Evolutionary conservation across 2,888 invertebrate species (phyloP).

Genomic region (Timandra comae): DNA sequence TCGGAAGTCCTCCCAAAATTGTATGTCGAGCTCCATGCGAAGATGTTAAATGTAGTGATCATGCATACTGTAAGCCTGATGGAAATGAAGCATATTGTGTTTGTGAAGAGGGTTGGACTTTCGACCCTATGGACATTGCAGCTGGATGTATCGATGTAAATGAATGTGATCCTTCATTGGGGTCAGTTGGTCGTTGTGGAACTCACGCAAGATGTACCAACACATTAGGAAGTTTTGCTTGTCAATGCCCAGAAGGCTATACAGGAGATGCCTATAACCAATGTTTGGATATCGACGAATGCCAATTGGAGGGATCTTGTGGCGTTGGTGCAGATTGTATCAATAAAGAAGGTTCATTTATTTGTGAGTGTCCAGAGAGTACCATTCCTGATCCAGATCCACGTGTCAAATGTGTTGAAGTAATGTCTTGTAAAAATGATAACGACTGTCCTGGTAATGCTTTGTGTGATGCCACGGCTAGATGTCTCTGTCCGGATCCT

Average conservation of each 20-base stretch:
- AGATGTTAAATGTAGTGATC: constrained; percentile 91
- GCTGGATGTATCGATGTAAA: constrained; percentile 95
- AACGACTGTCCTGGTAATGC: constrained; percentile 93
- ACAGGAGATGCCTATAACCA: constrained; percentile 89
- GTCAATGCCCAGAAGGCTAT: constrained; percentile 89
- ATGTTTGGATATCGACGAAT: constrained; percentile 91
- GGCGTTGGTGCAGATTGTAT: constrained; percentile 88
- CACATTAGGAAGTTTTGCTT: constrained; percentile 85
- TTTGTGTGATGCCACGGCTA: constrained; percentile 84
- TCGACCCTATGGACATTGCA: constrained; percentile 90
- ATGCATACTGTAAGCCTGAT: constrained; percentile 92
- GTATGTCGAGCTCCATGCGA: constrained; percentile 94
- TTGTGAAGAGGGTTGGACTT: constrained; percentile 95
- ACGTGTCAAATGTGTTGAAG: constrained; percentile 86
- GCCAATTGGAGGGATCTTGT: constrained; percentile 82
- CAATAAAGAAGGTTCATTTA: constrained; percentile 86
- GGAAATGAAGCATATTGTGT: constrained; percentile 93
- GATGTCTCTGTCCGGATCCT: constrained; percentile 93
- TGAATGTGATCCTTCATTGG: constrained; percentile 89
- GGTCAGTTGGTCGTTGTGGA: constrained; percentile 90
- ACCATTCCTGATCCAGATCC: constrained; percentile 91
- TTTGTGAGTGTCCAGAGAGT: constrained; percentile 88
- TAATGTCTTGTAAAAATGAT: constrained; percentile 85
- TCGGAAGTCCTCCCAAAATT: constrained; percentile 88
- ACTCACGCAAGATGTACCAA: constrained; percentile 88